phyloP scores from a whole-genome alignment of 92 coral and sea anemone species.

The Metridium senile region DNA sequence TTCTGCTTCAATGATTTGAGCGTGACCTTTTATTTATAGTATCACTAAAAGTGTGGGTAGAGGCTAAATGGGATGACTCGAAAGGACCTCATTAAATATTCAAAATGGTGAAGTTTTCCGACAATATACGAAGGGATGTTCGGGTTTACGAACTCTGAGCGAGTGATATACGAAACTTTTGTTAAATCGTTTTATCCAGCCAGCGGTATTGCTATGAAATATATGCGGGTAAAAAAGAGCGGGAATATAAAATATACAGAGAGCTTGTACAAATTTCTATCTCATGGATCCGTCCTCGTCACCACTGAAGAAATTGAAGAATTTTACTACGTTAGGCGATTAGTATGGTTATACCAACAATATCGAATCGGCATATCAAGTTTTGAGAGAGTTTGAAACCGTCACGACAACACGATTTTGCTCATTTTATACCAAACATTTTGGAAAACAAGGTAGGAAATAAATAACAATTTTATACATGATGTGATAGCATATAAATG shows the following conservation, averaged over 20 bases:
- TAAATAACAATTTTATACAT: background rate
- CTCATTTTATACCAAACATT: conserved; percentile 34
- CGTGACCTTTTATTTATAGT: too few species aligned
- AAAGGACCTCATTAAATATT: too few species aligned
- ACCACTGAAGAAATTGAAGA: conserved; percentile 7
- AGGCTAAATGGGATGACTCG: too few species aligned
- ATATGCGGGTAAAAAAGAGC: background rate
- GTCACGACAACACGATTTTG: conserved; percentile 38
- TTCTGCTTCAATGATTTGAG: too few species aligned
- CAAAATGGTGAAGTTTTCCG: too few species aligned
- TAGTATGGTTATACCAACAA: conserved; percentile 28
- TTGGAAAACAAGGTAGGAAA: conserved; percentile 27
- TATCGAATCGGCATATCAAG: conserved; percentile 35
- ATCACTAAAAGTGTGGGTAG: too few species aligned
- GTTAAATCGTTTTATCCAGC: too few species aligned
- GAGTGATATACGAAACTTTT: too few species aligned
- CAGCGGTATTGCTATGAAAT: background rate
- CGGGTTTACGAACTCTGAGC: too few species aligned
- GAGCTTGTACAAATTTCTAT: background rate
- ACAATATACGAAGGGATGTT: too few species aligned
- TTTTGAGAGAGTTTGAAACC: conserved; percentile 37
- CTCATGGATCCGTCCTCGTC: background rate
- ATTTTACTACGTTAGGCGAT: conserved; percentile 23
- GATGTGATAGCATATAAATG: background rate
- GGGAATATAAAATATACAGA: background rate